Evolutionary conservation across 2,797 vertebrate species (phyloP).

Genomic region (Gadopsis marmoratus): DNA sequence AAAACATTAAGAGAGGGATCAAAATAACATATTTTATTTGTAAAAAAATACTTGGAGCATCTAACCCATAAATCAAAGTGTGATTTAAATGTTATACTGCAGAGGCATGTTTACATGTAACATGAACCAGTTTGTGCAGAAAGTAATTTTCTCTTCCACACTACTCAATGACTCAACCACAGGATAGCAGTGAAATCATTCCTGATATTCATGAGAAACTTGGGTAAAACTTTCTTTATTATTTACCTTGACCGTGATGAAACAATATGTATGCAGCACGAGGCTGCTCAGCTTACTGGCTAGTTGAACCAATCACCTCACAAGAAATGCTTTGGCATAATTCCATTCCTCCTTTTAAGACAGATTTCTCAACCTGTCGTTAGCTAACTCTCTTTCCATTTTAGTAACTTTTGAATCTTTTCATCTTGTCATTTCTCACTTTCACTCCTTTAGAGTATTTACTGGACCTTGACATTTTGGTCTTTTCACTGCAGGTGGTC

Average conservation of each 20-base stretch:
- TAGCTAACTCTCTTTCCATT: neutral
- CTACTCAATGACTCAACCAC: neutral
- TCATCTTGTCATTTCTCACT: slow-evolving; percentile 12
- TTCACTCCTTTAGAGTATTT: slow-evolving; percentile 15
- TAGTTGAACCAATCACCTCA: slow-evolving; percentile 17
- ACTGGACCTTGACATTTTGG: slow-evolving; percentile 38
- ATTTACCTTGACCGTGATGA: slow-evolving; percentile 17
- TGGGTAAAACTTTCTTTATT: slow-evolving; percentile 26
- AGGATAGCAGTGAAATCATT: neutral
- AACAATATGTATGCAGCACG: slow-evolving; percentile 5
- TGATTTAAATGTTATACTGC: neutral
- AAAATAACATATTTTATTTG: neutral
- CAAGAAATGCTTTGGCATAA: slow-evolving; percentile 35
- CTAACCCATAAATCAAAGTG: neutral
- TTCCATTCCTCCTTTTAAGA: slow-evolving; percentile 14
- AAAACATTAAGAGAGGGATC: neutral
- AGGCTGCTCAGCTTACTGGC: neutral
- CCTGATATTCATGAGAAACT: slow-evolving; percentile 11
- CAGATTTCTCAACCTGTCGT: neutral
- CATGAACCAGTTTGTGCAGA: neutral
- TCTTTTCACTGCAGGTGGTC: slow-evolving; percentile 29
- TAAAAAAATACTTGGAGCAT: neutral
- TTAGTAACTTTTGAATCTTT: slow-evolving; percentile 19
- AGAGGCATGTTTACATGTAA: neutral
- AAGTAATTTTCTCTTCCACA: neutral